Base-by-base conservation (phyloP, 1,140 invertebrate genomes). In the Zaprionus camerounensis region DNA sequence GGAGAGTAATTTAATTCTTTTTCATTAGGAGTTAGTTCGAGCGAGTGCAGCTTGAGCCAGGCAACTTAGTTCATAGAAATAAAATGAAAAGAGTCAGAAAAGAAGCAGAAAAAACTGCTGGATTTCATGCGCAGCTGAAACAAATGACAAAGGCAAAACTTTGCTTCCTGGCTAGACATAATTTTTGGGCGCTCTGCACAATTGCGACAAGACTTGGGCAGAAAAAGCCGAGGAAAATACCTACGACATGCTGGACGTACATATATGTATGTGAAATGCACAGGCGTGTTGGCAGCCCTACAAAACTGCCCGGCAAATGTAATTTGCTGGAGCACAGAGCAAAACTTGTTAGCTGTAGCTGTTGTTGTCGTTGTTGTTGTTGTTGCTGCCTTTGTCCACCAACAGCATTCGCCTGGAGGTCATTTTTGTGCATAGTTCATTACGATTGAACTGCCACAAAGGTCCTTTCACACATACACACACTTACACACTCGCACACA, bases 151-250 rank as follows among this genome's bases (percentile, higher is more conserved):
- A 80, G 70, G 66, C 75, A 80, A 83, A 87, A 87, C 71, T 88
- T 87, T 88, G 69, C 78, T 88, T 87, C 84, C 84, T 87, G 84
- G 84, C 84, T 88, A 87, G 84, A 87, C 84, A 88, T 88, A 88
- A 87, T 87, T 88, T 46, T 87, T 77, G 77, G 78, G 68, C 70
- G 67, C 73, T 77, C 57, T 79, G 64, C 63, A 78, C 77, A 78
- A 72, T 66, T 72, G 51, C 49, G 67, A 51, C 46, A 72, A 69
- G 70, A 70, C 34, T 72, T 66, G 51, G 55, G 22, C 38, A 53
- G 28, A 44, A 67, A 53, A 59, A 59, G 26, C 46, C 57, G 15
- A 31, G 66, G 59, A 44, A 64, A 57, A 49, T 55, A 65, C n/a
- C 15, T 49, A 66, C 58, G 44, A 53, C 53, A 56, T 56, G 63